These are phyloP conservation scores for Gobio occitaniae DNA, from an alignment of 2,797 vertebrate species.

Conservation along the genomic window DNA sequence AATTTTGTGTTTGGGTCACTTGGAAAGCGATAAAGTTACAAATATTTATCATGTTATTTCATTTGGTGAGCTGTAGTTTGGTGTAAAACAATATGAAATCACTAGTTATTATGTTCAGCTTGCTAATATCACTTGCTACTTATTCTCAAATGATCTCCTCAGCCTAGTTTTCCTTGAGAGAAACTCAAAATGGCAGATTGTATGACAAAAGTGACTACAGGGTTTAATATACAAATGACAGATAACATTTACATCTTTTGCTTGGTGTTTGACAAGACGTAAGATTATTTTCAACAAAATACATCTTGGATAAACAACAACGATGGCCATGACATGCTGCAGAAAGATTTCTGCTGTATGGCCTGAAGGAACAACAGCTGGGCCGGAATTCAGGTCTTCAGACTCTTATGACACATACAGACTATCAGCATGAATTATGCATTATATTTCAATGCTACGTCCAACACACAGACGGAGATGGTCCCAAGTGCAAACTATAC, in stretches of 20 bases:
- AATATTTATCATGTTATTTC: not conserved
- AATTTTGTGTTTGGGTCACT: not conserved
- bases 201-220: not conserved
- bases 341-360: slow-evolving; percentile 15
- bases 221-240: not conserved
- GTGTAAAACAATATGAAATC: no score
- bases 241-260: not conserved
- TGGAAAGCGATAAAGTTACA: not conserved
- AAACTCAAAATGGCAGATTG: not conserved
- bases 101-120: not conserved
- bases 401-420: slow-evolving; percentile 1
- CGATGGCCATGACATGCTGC: slow-evolving; percentile 5
- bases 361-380: slow-evolving; percentile 25
- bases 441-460: not conserved
- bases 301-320: slow-evolving; percentile 46
- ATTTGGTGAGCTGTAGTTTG: no score
- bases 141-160: not conserved
- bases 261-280: slow-evolving; percentile 2
- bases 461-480: slow-evolving; percentile 7
- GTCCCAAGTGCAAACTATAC: not conserved
- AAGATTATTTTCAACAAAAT: slow-evolving; percentile 51
- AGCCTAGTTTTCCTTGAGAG: not conserved
- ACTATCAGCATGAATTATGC: slow-evolving; percentile 30
- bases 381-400: slow-evolving; percentile 11
- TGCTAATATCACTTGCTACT: not conserved